These are phyloP conservation scores for Dryadula phaetusa DNA, from an alignment of 2,888 invertebrate species.

Conservation along the genomic window DNA sequence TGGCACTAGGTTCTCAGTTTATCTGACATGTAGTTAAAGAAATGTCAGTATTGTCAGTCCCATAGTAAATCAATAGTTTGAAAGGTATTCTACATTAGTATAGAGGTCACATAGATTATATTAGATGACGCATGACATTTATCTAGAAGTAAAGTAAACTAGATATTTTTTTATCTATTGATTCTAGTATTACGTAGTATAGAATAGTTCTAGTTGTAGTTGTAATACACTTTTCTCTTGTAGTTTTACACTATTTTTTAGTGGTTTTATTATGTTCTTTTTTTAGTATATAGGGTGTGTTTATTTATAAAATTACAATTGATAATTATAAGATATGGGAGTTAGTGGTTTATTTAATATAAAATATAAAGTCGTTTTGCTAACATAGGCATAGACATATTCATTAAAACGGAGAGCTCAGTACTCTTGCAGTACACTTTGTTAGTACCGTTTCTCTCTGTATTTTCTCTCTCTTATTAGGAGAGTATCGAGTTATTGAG, in stretches of 20 bases:
- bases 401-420: too few species aligned
- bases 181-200: not conserved
- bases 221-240: not conserved
- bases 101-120: not conserved
- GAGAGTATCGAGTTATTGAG: too few species aligned
- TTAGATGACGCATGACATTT: slow-evolving; percentile 6
- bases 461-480: too few species aligned
- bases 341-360: too few species aligned
- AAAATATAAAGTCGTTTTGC: too few species aligned
- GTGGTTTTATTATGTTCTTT: not conserved
- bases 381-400: too few species aligned
- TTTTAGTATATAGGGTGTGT: not conserved
- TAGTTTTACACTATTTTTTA: not conserved
- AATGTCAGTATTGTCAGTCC: too few species aligned
- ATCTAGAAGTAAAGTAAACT: not conserved
- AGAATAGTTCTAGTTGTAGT: not conserved
- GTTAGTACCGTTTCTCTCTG: too few species aligned
- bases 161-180: not conserved
- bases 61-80: not conserved
- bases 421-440: too few species aligned
- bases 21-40: too few species aligned
- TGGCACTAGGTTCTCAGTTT: not conserved
- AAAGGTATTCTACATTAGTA: not conserved
- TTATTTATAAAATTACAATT: not conserved
- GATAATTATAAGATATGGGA: too few species aligned